Conservation (phyloP, 2,113 vertebrate species). For the Glareola pratincola region DNA sequence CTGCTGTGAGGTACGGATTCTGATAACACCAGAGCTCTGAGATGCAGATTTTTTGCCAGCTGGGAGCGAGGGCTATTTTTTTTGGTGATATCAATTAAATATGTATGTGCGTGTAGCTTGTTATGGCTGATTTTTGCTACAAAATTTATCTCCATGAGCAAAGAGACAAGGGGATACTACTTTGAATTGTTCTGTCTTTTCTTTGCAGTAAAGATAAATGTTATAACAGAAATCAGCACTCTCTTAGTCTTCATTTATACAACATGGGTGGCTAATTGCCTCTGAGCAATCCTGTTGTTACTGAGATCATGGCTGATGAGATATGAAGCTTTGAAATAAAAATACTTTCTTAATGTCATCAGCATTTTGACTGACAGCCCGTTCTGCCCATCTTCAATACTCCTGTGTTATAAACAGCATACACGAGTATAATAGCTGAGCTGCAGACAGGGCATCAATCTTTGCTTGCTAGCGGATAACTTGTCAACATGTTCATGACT, state of each 20-base stretch:
- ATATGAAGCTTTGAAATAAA: conserved; percentile 29
- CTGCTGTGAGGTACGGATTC: not conserved
- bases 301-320: not conserved
- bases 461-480: not conserved
- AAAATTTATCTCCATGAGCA: not conserved
- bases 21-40: not conserved
- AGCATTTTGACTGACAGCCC: conserved; percentile 25
- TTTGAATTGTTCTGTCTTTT: not conserved
- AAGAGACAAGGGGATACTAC: not conserved
- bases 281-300: conserved; percentile 32
- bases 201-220: conserved; percentile 18
- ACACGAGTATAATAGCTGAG: not conserved
- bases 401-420: not conserved
- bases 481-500: conserved; percentile 3
- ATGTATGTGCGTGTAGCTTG: not conserved
- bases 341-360: conserved; percentile 24
- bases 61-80: not conserved
- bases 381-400: not conserved
- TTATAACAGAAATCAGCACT: not conserved
- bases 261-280: conserved; percentile 36
- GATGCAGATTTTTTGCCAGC: not conserved
- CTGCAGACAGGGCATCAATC: conserved; percentile 8
- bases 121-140: not conserved
- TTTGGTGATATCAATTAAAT: not conserved
- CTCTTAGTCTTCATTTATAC: not conserved